These are phyloP conservation scores for Atrichornis clamosus DNA, from an alignment of 2,113 vertebrate genomes.

Conservation along the genomic window DNA sequence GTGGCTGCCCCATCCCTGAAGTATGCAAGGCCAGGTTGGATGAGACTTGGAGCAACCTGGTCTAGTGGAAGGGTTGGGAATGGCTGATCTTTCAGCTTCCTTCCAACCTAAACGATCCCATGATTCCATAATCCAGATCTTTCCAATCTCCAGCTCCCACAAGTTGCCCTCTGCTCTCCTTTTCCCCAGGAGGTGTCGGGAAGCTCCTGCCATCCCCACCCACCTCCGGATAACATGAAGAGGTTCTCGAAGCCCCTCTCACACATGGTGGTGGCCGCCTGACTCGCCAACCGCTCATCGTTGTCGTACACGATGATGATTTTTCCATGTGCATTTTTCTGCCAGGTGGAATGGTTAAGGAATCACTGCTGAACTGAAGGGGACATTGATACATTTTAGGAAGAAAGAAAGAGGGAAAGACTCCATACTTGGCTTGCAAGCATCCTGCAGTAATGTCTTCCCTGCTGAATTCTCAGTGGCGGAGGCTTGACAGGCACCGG, in stretches of 20 bases:
- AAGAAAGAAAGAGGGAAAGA: neutral
- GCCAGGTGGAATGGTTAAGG: slow-evolving; percentile 62
- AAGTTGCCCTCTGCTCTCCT: neutral
- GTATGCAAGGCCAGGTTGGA: neutral
- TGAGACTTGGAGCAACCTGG: neutral
- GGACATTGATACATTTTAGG: rapidly evolving
- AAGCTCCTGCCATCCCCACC: neutral
- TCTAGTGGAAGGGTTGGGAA: rapidly evolving
- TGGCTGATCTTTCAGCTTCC: neutral
- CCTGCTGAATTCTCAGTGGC: neutral
- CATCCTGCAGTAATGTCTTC: neutral
- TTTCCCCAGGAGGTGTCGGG: rapidly evolving
- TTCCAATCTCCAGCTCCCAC: neutral
- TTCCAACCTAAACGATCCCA: neutral
- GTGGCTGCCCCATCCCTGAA: neutral
- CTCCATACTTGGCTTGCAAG: too few relatives aligned
- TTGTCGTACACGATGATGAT: slow-evolving; percentile 95
- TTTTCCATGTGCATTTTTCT: slow-evolving; percentile 91
- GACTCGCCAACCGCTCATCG: slow-evolving; percentile 88
- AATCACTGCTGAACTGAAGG: neutral
- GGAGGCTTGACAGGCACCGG: neutral
- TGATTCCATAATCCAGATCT: rapidly evolving
- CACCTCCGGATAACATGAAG: slow-evolving; percentile 95
- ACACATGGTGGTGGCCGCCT: slow-evolving; percentile 90
- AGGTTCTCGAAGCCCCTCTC: slow-evolving; percentile 94